Percentiles rank a stretch among this genome's conserved stretches.
phyloP scores from a whole-genome alignment of 2,888 invertebrate species.

The Periphyllus acericola region DNA sequence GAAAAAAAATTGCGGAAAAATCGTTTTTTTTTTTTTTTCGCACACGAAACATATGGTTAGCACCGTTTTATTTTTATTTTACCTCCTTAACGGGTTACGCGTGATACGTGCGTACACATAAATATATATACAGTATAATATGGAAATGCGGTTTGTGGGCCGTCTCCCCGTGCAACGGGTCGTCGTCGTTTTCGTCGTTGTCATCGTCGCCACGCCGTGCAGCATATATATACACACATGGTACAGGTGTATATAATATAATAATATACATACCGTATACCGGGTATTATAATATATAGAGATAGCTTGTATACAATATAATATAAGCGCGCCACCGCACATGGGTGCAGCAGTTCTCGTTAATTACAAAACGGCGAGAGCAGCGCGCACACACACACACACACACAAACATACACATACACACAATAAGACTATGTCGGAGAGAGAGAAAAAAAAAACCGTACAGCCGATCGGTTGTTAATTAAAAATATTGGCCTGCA shows the following conservation, averaged over 20 bases:
- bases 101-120: neutral
- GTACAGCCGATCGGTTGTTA: constrained; percentile 54
- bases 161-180: neutral
- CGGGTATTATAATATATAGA: too few relatives aligned
- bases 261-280: neutral
- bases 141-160: constrained; percentile 44
- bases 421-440: neutral
- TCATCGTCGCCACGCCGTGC: neutral
- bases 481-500: constrained; percentile 57
- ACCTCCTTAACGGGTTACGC: constrained; percentile 16
- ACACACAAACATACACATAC: neutral
- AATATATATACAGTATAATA: neutral
- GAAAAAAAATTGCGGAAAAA: neutral
- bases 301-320: too few relatives aligned
- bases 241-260: neutral
- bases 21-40: neutral
- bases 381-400: neutral
- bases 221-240: too few relatives aligned
- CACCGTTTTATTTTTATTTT: neutral
- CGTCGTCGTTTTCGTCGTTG: constrained; percentile 1
- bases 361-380: constrained; percentile 43
- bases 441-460: neutral
- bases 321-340: neutral
- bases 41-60: neutral
- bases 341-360: constrained; percentile 52